Percentiles rank a stretch among this genome's conserved stretches.
Conservation (phyloP, 2,888 invertebrate genomes). For the Coecobrya sp. region DNA sequence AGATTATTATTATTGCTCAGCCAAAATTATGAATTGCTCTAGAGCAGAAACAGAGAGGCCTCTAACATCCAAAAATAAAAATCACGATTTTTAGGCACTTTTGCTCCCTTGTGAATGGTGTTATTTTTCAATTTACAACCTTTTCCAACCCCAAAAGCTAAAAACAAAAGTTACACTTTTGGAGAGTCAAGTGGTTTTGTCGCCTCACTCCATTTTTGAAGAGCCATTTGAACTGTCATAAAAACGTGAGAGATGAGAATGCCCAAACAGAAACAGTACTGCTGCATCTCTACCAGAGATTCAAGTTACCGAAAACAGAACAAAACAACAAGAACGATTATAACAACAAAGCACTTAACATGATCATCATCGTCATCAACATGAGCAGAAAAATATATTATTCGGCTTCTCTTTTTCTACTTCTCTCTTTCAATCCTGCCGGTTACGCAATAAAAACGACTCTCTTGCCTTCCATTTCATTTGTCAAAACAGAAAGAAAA, state of each 20-base stretch:
- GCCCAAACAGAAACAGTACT: slow-evolving; percentile 1
- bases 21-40: slow-evolving; percentile 31
- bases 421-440: background rate
- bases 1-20: background rate
- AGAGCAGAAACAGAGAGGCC: background rate
- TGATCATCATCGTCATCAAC: background rate
- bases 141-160: slow-evolving; percentile 31
- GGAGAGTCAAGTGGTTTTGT: slow-evolving; percentile 37
- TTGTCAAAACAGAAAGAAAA: slow-evolving; percentile 45
- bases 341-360: slow-evolving; percentile 20
- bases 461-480: slow-evolving; percentile 59
- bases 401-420: slow-evolving; percentile 55
- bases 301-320: slow-evolving; percentile 34
- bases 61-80: background rate
- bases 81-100: background rate
- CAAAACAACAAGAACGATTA: slow-evolving; percentile 37
- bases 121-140: background rate
- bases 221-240: slow-evolving; percentile 41
- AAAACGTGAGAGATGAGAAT: slow-evolving; percentile 28
- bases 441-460: slow-evolving; percentile 48
- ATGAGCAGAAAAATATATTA: slow-evolving; percentile 12
- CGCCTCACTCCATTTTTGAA: slow-evolving; percentile 65
- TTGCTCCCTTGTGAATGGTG: background rate
- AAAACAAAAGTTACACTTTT: background rate
- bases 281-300: background rate